Base-by-base conservation (phyloP, 2,797 vertebrate species). In the Cheirogaleus major region DNA sequence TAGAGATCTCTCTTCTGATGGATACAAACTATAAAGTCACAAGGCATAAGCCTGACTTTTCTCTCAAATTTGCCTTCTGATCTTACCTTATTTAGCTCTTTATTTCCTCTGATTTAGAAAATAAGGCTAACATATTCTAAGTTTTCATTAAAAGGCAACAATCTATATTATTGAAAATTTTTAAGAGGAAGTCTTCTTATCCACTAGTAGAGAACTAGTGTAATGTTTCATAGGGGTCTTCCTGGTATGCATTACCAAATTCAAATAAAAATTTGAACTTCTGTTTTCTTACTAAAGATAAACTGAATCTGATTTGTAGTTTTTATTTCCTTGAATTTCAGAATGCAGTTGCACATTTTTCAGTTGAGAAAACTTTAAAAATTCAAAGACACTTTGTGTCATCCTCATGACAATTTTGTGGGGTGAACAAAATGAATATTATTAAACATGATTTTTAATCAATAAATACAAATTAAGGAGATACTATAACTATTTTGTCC, bases 251-350 rank as follows among this genome's bases (percentile, higher is more conserved):
- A 5, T 90, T 65, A 69, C 32, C 15, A 25, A 59, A 75, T 78
- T 95, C 43, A 75, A 89, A 50, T 72, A 81, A 90, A 95, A 95
- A 27, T 14, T 55, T 63, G 11, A 70, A 80, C 2, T 84, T 50
- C 65, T 72, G 81, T 20, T 30, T 63, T 63, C 30, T 65, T 57
- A 80, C 43, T 55, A 65, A 96, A 96, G 81, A 85, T 43, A 38
- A 61, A 67, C 4, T 89, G 38, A 76, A 45, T n/a, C 76, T 2
- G 92, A 61, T 38, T 55, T 70, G 45, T 38, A 91, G 32, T 43
- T 92, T 91, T 85, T 83, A 38, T 83, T 91, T 94, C 12, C 20
- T 89, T 86, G n/a, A 86, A n/a, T 83, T 85, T 75, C 17, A 76
- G 35, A 89, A 84, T 13, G 88, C 5, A 73, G 7, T 73, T 69